Conservation (phyloP, 1,140 invertebrate species). For the Drosophila murphyi region DNA sequence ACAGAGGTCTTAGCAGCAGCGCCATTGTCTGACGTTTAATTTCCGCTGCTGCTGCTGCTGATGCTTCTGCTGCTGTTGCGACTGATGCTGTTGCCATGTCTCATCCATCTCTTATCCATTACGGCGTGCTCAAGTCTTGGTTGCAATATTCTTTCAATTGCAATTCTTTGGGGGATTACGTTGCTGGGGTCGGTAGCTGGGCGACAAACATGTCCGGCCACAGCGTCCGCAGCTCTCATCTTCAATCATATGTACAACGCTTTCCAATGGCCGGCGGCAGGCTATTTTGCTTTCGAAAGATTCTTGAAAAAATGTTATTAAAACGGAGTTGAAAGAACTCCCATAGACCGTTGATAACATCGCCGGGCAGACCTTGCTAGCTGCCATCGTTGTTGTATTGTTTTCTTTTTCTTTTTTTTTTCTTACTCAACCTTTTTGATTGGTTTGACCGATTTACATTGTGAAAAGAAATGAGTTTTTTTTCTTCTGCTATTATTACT, state of each 20-base stretch:
- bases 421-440: constrained; percentile 58
- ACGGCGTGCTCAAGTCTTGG: constrained; percentile 68
- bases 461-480: constrained; percentile 75
- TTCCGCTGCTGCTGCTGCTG: constrained; percentile 32
- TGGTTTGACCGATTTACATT: constrained; percentile 81
- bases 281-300: constrained; percentile 5
- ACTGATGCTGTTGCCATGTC: constrained; percentile 20
- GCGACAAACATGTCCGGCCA: constrained; percentile 26
- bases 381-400: constrained; percentile 47
- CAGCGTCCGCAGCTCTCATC: constrained; percentile 12
- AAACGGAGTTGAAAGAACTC: constrained; percentile 48
- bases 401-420: constrained; percentile 23
- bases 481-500: constrained; percentile 12
- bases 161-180: constrained; percentile 49
- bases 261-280: constrained; percentile 17
- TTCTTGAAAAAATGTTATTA: constrained; percentile 37
- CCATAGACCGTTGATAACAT: constrained; percentile 51
- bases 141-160: constrained; percentile 59
- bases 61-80: constrained; percentile 29
- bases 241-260: constrained; percentile 18
- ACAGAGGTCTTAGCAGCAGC: constrained; percentile 26
- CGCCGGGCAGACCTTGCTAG: constrained; percentile 22
- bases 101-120: constrained; percentile 24
- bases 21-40: constrained; percentile 31
- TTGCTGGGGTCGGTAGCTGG: constrained; percentile 31